phyloP scores from a whole-genome alignment of 2,113 vertebrate species.

The Brachionichthys hirsutus region DNA sequence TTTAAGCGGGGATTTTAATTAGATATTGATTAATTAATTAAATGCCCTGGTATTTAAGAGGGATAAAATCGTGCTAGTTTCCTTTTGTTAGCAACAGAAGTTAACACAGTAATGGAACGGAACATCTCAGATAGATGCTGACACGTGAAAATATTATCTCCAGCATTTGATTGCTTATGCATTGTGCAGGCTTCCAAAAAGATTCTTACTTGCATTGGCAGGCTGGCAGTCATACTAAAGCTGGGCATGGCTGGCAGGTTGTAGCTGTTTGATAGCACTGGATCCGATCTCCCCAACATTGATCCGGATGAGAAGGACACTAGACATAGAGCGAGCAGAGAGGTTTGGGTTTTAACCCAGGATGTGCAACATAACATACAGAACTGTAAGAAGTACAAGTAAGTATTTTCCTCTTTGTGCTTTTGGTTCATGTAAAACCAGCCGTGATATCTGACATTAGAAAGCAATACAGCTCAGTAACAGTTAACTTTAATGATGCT shows the following conservation, averaged over 20 bases:
- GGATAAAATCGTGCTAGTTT: too few relatives aligned
- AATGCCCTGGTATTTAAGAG: too few relatives aligned
- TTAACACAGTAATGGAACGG: too few relatives aligned
- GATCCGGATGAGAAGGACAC: conserved; percentile 96
- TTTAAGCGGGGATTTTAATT: too few relatives aligned
- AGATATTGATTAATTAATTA: too few relatives aligned
- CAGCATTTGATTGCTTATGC: background rate
- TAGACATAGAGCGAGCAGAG: conserved; percentile 60
- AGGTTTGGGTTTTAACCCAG: background rate
- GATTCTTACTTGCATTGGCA: conserved; percentile 96
- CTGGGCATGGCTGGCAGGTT: conserved; percentile 95
- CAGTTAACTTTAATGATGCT: too few relatives aligned
- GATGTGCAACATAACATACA: too few relatives aligned
- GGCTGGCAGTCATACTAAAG: conserved; percentile 97
- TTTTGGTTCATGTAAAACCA: too few relatives aligned
- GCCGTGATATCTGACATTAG: background rate
- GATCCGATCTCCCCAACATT: conserved; percentile 94
- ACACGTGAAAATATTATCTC: background rate
- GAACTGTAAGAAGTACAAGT: too few relatives aligned
- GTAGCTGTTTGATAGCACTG: conserved; percentile 94
- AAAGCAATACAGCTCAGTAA: too few relatives aligned
- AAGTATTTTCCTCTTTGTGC: too few relatives aligned
- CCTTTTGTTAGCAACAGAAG: too few relatives aligned
- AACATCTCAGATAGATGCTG: background rate
- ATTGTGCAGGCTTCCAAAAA: background rate